Evolutionary conservation across 2,888 invertebrate genomes (phyloP).

Genomic region (Erebia epiphron): DNA sequence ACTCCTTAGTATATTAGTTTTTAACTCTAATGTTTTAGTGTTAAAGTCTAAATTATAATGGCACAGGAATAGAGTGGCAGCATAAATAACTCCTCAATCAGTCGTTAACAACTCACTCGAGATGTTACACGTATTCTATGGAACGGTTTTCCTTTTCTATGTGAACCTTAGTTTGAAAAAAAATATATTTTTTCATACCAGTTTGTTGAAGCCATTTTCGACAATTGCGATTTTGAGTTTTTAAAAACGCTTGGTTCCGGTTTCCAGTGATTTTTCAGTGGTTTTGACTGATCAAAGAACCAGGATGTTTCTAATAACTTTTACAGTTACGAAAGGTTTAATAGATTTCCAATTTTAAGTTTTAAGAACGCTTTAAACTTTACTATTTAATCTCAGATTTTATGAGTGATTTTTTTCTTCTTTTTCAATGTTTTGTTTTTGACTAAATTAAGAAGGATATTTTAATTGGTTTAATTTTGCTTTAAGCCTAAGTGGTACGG

Average conservation of each 20-base stretch:
- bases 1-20: constrained; percentile 3
- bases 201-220: neutral
- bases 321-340: too few species aligned
- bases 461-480: too few species aligned
- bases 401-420: neutral
- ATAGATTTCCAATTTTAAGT: too few species aligned
- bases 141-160: constrained; percentile 3
- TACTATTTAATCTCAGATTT: neutral
- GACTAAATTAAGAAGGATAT: neutral
- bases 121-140: constrained; percentile 47
- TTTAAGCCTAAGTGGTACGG: too few species aligned
- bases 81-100: constrained; percentile 47
- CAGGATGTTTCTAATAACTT: constrained; percentile 4
- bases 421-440: neutral
- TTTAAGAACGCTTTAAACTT: neutral
- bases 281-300: neutral
- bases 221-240: neutral
- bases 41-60: constrained; percentile 21
- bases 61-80: constrained; percentile 10
- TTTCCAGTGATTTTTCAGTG: neutral
- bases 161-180: constrained; percentile 11
- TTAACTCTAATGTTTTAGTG: constrained; percentile 26
- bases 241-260: neutral
- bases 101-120: constrained; percentile 54
- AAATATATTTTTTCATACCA: neutral